Evolutionary conservation across 2,113 vertebrate species (phyloP).

Genomic region (Plecturocebus donacophilus): DNA sequence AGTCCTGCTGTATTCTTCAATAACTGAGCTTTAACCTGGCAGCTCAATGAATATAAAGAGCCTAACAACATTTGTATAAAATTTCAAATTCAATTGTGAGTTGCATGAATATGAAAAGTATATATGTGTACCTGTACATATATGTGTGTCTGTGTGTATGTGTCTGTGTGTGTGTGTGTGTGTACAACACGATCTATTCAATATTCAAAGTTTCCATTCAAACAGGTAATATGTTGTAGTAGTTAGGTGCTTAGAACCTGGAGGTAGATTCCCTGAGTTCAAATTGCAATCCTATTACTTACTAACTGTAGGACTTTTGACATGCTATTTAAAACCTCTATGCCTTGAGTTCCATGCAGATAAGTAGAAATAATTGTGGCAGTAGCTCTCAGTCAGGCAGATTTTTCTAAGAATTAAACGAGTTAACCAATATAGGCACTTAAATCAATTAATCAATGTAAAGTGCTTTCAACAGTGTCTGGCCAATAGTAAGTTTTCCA

Average conservation of each 20-base stretch:
- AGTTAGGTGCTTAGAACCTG: neutral
- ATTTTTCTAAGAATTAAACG: slow-evolving; percentile 14
- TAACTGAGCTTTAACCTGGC: slow-evolving; percentile 11
- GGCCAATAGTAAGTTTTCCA: neutral
- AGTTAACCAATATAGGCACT: neutral
- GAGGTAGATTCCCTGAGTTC: neutral
- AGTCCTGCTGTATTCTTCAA: neutral
- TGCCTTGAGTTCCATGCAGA: neutral
- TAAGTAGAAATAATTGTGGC: neutral
- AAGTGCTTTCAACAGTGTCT: neutral
- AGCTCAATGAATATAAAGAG: slow-evolving; percentile 1
- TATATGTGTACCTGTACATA: neutral
- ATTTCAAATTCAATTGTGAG: neutral
- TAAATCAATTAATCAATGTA: neutral
- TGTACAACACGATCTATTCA: neutral
- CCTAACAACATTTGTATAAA: slow-evolving; percentile 1
- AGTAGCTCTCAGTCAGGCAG: neutral
- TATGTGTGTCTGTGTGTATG: neutral
- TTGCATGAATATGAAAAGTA: neutral
- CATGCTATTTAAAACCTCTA: neutral
- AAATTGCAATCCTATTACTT: slow-evolving; percentile 1
- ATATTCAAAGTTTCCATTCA: neutral
- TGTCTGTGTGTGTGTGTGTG: neutral
- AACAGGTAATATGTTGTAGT: neutral
- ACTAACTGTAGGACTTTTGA: neutral